These are phyloP conservation scores for Euborellia annulipes DNA, from an alignment of 1,140 invertebrate genomes.

Conservation along the genomic window DNA sequence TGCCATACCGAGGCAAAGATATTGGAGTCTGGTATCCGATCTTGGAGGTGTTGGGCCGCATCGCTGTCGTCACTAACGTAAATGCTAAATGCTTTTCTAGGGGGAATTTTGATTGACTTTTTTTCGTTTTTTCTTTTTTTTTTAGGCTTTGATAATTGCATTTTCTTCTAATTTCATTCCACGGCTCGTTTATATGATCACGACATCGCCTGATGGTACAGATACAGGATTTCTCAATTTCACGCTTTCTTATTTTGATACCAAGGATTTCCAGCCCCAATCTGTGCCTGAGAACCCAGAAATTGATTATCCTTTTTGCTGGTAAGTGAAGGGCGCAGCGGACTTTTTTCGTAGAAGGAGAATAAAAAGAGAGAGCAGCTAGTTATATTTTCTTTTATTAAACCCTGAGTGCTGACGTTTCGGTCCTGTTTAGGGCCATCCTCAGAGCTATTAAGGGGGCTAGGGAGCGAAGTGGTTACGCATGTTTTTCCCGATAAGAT, in stretches of 20 bases:
- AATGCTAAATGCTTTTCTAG: constrained; percentile 24
- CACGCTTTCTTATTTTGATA: constrained; percentile 67
- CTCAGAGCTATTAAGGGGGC: too few species aligned
- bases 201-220: constrained; percentile 33
- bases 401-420: too few species aligned
- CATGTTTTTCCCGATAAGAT: too few species aligned
- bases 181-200: constrained; percentile 61
- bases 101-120: background rate
- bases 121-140: constrained; percentile 14
- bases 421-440: too few species aligned
- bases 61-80: constrained; percentile 88
- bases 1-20: constrained; percentile 65
- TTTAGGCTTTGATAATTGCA: constrained; percentile 92
- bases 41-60: constrained; percentile 70
- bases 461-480: too few species aligned
- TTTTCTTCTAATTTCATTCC: constrained; percentile 98
- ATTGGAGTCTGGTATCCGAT: constrained; percentile 90
- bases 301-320: constrained; percentile 37
- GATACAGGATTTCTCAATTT: constrained; percentile 59
- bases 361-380: too few species aligned
- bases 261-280: constrained; percentile 42
- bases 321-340: too few species aligned
- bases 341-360: too few species aligned
- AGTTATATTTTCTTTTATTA: too few species aligned
- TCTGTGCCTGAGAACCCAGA: constrained; percentile 27